A percentile compares a stretch with the other conserved stretches of the same genome.
These are phyloP conservation scores for Drosophila pandora DNA, from an alignment of 1,140 invertebrate genomes.

Conservation along the genomic window DNA sequence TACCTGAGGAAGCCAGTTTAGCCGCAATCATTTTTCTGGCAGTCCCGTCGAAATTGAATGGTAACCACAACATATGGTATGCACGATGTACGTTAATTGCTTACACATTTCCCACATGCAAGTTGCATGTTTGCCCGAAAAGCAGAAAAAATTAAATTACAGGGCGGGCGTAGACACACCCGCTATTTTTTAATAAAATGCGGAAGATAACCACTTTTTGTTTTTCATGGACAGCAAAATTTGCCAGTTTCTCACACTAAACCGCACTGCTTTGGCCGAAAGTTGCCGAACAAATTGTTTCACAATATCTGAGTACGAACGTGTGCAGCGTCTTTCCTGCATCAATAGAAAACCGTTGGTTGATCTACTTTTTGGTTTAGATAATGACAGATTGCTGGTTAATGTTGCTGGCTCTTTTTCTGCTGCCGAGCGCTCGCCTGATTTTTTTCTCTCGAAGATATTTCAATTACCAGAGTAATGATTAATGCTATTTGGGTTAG, in stretches of 20 bases:
- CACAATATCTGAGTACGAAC: conserved; percentile 1
- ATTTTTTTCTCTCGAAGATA: conserved; percentile 14
- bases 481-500: conserved; percentile 24
- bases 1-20: not conserved
- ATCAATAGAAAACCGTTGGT: conserved; percentile 48
- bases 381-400: conserved; percentile 52
- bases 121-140: conserved; percentile 24
- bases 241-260: not conserved
- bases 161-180: conserved; percentile 51
- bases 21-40: conserved; percentile 28
- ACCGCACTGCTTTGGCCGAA: not conserved
- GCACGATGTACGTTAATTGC: conserved; percentile 35
- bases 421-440: not conserved
- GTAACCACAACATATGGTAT: conserved; percentile 41
- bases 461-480: conserved; percentile 46
- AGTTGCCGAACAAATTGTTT: conserved; percentile 23
- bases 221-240: not conserved
- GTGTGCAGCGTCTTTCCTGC: not conserved
- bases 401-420: conserved; percentile 27
- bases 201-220: conserved; percentile 42
- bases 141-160: conserved; percentile 62
- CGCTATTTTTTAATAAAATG: conserved; percentile 51
- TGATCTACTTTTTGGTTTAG: conserved; percentile 62
- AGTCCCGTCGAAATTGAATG: conserved; percentile 48
- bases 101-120: conserved; percentile 36